Base-by-base conservation (phyloP, 2,113 vertebrate species). In the Jaculus jaculus region DNA sequence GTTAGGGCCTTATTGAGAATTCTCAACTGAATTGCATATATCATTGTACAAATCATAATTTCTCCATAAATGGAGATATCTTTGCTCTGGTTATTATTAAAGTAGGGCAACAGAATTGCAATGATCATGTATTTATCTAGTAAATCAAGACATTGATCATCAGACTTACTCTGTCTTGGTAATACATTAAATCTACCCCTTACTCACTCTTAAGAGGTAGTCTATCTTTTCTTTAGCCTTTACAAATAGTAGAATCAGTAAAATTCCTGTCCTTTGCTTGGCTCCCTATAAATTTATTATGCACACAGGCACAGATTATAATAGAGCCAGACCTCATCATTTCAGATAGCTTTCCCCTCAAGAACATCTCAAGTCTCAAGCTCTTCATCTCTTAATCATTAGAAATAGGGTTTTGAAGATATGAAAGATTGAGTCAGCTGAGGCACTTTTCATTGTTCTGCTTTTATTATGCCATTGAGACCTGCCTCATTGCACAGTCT, bases 341-440 rank as follows among this genome's bases (percentile, higher is more conserved):
- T 90, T 94, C 78, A 93, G 92, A 84, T 72, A 88, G 37, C 90
- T 95, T 97, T 94, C 54, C 82, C 90, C 81, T 94, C 87, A 96
- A 95, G 95, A 95, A 96, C 85, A 92, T 95, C 84, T 95, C 60
- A 54, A 89, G 42, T 92, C 71, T 87, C 95, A 96, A 93, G 94
- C 90, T 93, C 78, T 96, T 96, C 94, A 97, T 97, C 95, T 96
- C 87, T 95, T 94, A 95, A 93, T 97, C 93, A 95, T 93, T 96
- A 81, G 92, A 96, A 95, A 85, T 77, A 37, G 51, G 47, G 81
- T 94, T 95, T 34, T 83, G 85, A 91, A 93, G 94, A 94, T 93
- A 95, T 82, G 94, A 90, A 96, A 93, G 69, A 85, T 28, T 82
- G 90, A 95, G 92, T 88, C 90, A 94, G 92, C 93, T 65, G 93